Evolutionary conservation across 1,140 invertebrate species (phyloP).

Genomic region (Leptinotarsa lineolata): DNA sequence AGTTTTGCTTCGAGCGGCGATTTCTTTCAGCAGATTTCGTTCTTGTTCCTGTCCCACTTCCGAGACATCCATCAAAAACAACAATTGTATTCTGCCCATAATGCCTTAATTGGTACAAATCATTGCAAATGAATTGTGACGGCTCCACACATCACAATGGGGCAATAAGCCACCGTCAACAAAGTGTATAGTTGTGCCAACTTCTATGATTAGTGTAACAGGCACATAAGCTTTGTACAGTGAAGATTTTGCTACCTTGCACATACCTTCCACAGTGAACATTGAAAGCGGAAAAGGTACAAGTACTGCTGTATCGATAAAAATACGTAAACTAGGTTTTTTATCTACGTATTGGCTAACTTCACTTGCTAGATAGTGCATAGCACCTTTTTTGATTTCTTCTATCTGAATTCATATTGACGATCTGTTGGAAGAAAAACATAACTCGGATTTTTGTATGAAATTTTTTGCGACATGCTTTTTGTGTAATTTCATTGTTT

Average conservation of each 20-base stretch:
- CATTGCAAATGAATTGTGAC: background rate
- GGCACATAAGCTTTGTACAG: background rate
- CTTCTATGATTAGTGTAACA: background rate
- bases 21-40: background rate
- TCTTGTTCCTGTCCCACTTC: background rate
- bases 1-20: background rate
- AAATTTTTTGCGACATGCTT: too few relatives aligned
- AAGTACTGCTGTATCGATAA: too few relatives aligned
- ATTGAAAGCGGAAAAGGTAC: too few relatives aligned
- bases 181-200: background rate
- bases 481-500: too few relatives aligned
- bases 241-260: background rate
- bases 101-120: background rate
- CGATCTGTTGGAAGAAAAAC: too few relatives aligned
- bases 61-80: background rate
- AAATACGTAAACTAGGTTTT: too few relatives aligned
- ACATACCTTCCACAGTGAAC: too few relatives aligned
- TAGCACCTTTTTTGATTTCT: too few relatives aligned
- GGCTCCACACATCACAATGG: background rate
- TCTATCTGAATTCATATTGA: too few relatives aligned
- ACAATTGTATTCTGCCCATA: background rate
- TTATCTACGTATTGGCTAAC: too few relatives aligned
- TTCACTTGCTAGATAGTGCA: too few relatives aligned
- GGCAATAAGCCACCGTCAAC: background rate
- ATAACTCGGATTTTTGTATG: too few relatives aligned